phyloP scores from a whole-genome alignment of 2,797 vertebrate genomes.

The Chromis chromis region DNA sequence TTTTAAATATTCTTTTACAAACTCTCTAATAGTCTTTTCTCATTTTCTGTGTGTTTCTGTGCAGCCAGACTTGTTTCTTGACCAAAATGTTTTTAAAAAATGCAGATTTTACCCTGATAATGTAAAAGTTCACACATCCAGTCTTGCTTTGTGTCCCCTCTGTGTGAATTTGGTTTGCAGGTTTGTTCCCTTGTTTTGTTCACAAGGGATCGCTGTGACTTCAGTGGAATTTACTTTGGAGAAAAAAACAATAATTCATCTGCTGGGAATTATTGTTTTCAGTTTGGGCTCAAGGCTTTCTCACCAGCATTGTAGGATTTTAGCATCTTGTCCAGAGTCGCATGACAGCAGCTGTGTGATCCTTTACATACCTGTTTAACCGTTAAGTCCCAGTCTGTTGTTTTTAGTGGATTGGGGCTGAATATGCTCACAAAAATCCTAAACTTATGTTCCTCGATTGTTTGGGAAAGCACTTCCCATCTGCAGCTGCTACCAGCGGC shows the following conservation, averaged over 20 bases:
- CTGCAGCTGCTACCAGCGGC: background rate
- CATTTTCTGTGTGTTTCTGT: background rate
- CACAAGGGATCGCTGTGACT: slow-evolving; percentile 25
- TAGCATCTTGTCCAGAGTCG: no score
- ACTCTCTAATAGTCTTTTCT: background rate
- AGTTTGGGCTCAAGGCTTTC: background rate
- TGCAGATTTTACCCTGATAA: background rate
- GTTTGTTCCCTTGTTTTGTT: slow-evolving; percentile 37
- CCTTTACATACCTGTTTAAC: background rate
- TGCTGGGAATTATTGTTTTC: slow-evolving; percentile 16
- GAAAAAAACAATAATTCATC: background rate
- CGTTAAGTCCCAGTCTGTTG: background rate
- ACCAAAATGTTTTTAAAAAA: background rate
- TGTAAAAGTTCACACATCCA: background rate
- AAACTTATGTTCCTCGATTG: background rate
- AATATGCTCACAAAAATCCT: background rate
- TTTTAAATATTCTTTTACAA: background rate
- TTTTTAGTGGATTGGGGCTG: background rate
- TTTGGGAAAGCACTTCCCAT: background rate
- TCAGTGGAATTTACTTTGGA: slow-evolving; percentile 19
- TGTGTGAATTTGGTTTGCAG: background rate
- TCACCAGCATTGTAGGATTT: background rate
- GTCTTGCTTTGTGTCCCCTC: background rate
- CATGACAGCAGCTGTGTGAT: background rate
- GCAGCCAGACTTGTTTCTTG: background rate